phyloP scores from a whole-genome alignment of 2,888 invertebrate genomes.

The Amblyteles armatorius region DNA sequence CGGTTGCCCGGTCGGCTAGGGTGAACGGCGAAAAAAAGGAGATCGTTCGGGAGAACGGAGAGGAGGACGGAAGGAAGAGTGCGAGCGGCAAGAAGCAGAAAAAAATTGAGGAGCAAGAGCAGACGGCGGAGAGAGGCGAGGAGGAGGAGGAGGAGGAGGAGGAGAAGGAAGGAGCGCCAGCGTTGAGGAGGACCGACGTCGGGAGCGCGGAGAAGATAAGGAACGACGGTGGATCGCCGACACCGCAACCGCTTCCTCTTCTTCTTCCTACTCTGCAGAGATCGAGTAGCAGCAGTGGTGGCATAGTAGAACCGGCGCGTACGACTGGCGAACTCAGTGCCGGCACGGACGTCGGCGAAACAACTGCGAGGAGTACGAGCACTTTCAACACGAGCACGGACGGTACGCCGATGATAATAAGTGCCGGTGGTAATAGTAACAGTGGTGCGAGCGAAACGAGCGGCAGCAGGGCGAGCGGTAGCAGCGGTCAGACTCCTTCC shows the following conservation, averaged over 20 bases:
- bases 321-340: conserved; percentile 82
- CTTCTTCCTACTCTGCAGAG: conserved; percentile 76
- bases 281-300: conserved; percentile 72
- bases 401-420: conserved; percentile 33
- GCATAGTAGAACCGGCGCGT: conserved; percentile 78
- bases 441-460: conserved; percentile 30
- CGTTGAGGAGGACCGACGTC: conserved; percentile 76
- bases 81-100: conserved; percentile 37
- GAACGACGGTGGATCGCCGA: conserved; percentile 66
- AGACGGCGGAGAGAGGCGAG: conserved; percentile 25
- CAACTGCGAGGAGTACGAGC: conserved; percentile 69
- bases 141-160: conserved; percentile 20
- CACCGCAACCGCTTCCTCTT: conserved; percentile 70
- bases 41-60: conserved; percentile 41
- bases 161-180: conserved; percentile 68
- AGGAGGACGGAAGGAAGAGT: conserved; percentile 46
- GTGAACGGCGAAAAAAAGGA: conserved; percentile 35
- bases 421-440: conserved; percentile 20
- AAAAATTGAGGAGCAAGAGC: conserved; percentile 45
- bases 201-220: conserved; percentile 71
- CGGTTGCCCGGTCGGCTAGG: conserved; percentile 64
- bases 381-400: conserved; percentile 40
- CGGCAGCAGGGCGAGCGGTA: conserved; percentile 14
- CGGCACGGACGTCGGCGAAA: conserved; percentile 82
- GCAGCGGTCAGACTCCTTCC: conserved; percentile 37